Conservation (phyloP, 1,140 invertebrate genomes). For the Agrilus planipennis region DNA sequence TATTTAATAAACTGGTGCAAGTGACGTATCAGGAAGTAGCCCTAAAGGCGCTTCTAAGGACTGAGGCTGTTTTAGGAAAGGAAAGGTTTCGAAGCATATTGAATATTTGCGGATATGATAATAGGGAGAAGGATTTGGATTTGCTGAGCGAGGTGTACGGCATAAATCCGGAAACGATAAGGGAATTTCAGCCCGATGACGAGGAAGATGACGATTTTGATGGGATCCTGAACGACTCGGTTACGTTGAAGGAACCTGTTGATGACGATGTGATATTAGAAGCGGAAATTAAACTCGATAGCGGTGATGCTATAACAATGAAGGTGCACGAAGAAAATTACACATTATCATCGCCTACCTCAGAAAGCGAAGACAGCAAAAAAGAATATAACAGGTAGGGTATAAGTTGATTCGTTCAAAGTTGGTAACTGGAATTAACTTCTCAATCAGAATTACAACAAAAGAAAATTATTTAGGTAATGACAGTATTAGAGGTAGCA, state of each 20-base stretch:
- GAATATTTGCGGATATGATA: slow-evolving; percentile 35
- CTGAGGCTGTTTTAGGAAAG: slow-evolving; percentile 49
- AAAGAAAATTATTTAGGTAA: no score
- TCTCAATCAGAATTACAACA: no score
- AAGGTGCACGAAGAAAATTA: slow-evolving; percentile 65
- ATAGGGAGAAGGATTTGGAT: slow-evolving; percentile 51
- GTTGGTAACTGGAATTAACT: no score
- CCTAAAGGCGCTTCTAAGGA: slow-evolving; percentile 50
- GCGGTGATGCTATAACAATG: slow-evolving; percentile 67
- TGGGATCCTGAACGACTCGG: slow-evolving; percentile 14
- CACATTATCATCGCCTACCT: no score
- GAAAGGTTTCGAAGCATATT: slow-evolving; percentile 47
- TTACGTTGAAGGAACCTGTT: slow-evolving; percentile 19
- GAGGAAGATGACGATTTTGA: slow-evolving; percentile 16
- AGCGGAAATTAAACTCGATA: slow-evolving; percentile 66
- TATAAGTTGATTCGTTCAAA: no score
- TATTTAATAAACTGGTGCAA: slow-evolving; percentile 54
- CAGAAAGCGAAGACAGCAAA: no score
- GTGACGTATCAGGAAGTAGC: slow-evolving; percentile 54
- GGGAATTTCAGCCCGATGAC: not conserved
- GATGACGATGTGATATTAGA: slow-evolving; percentile 57
- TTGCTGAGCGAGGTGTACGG: slow-evolving; percentile 54
- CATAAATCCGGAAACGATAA: slow-evolving; percentile 7
- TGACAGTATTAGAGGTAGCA: no score
- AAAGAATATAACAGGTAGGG: no score